Conservation (phyloP, 2,797 vertebrate genomes). For the Eremophila alpestris region DNA sequence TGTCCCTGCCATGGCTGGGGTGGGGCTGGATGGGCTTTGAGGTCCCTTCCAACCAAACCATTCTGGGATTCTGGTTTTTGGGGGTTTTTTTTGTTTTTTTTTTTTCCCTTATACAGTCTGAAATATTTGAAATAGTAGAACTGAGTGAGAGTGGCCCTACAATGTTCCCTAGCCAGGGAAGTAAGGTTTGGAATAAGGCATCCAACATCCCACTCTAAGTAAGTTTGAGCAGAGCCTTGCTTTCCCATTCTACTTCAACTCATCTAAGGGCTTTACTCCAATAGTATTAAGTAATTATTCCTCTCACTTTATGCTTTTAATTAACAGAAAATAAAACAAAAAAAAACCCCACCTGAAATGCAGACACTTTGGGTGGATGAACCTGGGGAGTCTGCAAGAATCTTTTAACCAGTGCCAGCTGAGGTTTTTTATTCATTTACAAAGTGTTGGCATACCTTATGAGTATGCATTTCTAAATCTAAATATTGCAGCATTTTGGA, state of each 20-base stretch:
- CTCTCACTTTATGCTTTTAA: background rate
- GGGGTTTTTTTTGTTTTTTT: accelerated
- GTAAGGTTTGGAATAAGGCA: background rate
- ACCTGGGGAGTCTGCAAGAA: background rate
- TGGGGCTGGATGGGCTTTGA: accelerated
- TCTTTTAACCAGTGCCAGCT: background rate
- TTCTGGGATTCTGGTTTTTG: background rate
- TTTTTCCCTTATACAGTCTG: background rate
- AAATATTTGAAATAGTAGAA: background rate
- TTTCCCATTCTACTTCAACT: background rate
- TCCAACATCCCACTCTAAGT: background rate
- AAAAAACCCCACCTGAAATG: background rate
- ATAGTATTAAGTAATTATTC: background rate
- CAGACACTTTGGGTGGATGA: background rate
- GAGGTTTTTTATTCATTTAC: background rate
- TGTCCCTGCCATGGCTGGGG: background rate
- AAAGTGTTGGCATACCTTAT: background rate
- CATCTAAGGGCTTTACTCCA: background rate
- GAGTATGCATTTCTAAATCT: background rate
- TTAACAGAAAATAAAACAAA: background rate
- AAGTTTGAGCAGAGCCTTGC: background rate
- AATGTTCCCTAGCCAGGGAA: background rate
- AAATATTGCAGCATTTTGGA: background rate
- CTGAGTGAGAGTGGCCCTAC: background rate
- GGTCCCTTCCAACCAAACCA: too few relatives aligned